A percentile compares a stretch with the other conserved stretches of the same genome.
These are phyloP conservation scores for Lontra canadensis DNA, from an alignment of 2,113 vertebrate species.

Conservation along the genomic window DNA sequence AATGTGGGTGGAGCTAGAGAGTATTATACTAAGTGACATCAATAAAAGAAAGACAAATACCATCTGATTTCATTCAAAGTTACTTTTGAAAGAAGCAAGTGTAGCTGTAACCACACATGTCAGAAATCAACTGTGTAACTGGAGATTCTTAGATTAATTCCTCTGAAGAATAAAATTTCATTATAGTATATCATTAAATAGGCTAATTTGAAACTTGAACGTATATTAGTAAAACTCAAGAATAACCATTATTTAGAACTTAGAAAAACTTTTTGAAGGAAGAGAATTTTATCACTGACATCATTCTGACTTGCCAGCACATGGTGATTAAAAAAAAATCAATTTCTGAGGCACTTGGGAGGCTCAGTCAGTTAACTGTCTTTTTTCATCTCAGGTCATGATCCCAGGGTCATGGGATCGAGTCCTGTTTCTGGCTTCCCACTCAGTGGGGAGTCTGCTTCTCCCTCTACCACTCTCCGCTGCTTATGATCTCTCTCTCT, in stretches of 20 bases:
- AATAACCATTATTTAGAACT: neutral
- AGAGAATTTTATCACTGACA: neutral
- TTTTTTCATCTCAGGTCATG: neutral
- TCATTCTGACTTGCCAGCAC: neutral
- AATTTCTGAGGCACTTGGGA: neutral
- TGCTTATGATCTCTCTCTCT: neutral
- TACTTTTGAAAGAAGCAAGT: neutral
- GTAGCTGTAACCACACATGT: neutral
- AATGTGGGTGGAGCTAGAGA: neutral
- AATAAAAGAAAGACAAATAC: neutral
- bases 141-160: neutral
- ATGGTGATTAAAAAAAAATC: neutral
- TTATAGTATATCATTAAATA: neutral
- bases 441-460: neutral
- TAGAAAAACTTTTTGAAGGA: neutral
- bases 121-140: neutral
- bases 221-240: neutral
- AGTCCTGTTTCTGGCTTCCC: neutral
- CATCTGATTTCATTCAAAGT: neutral
- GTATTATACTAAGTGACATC: neutral
- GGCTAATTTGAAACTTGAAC: neutral
- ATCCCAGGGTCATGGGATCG: neutral
- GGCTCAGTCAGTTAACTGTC: neutral
- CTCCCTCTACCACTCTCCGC: neutral
- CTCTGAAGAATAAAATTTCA: neutral